A percentile compares a stretch with the other conserved stretches of the same genome.
Conservation (phyloP, 2,113 vertebrate genomes). For the Sialia sialis region DNA sequence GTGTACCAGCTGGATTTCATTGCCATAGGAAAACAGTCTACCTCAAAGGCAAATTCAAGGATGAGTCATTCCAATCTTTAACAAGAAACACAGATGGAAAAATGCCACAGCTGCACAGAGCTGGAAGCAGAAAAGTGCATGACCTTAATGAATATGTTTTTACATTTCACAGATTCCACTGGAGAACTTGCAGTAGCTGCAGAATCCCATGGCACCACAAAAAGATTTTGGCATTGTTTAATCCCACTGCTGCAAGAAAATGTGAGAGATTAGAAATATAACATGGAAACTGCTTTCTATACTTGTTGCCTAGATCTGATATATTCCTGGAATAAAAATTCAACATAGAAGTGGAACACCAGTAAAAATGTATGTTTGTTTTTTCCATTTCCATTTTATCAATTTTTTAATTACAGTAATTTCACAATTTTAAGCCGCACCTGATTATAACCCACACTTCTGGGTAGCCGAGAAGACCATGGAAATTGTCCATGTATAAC, state of each 20-base stretch:
- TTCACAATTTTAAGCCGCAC: too few relatives aligned
- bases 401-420: not conserved
- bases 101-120: conserved; percentile 24
- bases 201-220: not conserved
- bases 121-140: conserved; percentile 17
- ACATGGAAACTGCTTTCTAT: not conserved
- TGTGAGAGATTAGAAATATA: not conserved
- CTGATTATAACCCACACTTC: too few relatives aligned
- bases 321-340: not conserved
- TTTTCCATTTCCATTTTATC: not conserved
- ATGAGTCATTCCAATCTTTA: conserved; percentile 29
- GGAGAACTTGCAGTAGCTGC: not conserved
- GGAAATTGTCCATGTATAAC: too few relatives aligned
- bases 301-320: not conserved
- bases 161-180: conserved; percentile 2
- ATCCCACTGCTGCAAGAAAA: not conserved
- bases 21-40: conserved; percentile 4
- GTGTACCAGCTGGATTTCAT: not conserved
- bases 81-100: conserved; percentile 36
- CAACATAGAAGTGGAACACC: not conserved
- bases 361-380: not conserved
- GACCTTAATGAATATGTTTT: conserved; percentile 29
- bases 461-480: too few relatives aligned
- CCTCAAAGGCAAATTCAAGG: conserved; percentile 28
- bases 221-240: not conserved